Base-by-base conservation (phyloP, 2,888 invertebrate genomes). In the Tetragonula carbonaria region DNA sequence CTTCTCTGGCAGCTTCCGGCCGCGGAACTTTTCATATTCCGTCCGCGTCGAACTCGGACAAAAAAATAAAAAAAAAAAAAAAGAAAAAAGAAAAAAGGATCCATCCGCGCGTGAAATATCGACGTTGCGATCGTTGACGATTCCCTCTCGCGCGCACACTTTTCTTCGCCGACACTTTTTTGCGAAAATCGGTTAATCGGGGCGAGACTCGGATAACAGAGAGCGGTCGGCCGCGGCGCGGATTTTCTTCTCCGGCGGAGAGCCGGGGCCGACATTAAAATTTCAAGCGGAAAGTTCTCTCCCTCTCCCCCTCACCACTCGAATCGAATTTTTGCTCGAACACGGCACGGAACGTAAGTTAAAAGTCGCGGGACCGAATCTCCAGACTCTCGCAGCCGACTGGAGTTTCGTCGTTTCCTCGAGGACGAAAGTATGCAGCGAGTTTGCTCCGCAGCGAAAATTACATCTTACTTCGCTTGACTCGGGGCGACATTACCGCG, bases 21-120 rank as follows among this genome's bases (percentile, higher is more conserved):
- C 33, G 38, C 23, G 33, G 45, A 77, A 83, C 45, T 74, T 83
- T 70, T 66, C 70, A 38, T 45, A 75, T 38, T 50, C 59, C 53
- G 33, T 18, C n/a, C 55, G 50, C n/a, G 45, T 28, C 23, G 50
- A 68, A 73, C 57, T 75, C 33, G 62, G 38, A 76, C 28, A 28
- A 28, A 28, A 28, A 28, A 28, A 28, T n/a, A n/a, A 28, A 28
- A 33, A 33, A 33, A 33, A 33, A 33, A 33, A 33, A 33, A 33
- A 33, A 33, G 3, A 33, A 33, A 33, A 33, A 33, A 33, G 3
- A 33, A 33, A 76, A 83, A 72, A 80, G 8, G 73, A 83, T 66
- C 55, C 51, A 62, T 66, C 13, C 33, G 53, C 23, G 28, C 16
- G 23, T n/a, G n/a, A 13, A 51, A n/a, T 51, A 23, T 13, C 51